Evolutionary conservation across 2,888 invertebrate genomes (phyloP).

Genomic region (Drosophila anomalata): DNA sequence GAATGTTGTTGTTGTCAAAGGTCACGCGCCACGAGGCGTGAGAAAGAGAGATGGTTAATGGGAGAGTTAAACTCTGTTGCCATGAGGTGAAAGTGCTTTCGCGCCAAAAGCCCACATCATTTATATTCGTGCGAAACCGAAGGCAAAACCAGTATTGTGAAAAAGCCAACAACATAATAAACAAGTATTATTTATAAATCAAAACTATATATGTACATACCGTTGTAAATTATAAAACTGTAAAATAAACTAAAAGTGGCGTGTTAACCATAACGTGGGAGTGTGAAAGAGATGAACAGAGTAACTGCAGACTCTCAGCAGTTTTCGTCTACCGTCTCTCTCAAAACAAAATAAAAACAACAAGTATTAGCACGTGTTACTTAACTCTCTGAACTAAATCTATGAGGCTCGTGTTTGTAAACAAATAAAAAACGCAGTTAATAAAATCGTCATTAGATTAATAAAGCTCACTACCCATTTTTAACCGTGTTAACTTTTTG

Average conservation of each 20-base stretch:
- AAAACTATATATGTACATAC: background rate
- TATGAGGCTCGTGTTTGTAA: constrained; percentile 3
- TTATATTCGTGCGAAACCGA: background rate
- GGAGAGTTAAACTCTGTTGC: background rate
- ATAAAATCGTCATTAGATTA: constrained; percentile 1
- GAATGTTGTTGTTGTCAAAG: constrained; percentile 38
- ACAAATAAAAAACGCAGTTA: constrained; percentile 11
- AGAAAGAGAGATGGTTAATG: constrained; percentile 1
- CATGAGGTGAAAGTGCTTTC: background rate
- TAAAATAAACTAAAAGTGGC: constrained; percentile 3
- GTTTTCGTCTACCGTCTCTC: constrained; percentile 12
- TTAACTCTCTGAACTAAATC: background rate
- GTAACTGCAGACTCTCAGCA: constrained; percentile 19
- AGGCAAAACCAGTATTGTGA: background rate
- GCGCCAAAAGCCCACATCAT: constrained; percentile 16
- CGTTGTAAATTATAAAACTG: background rate
- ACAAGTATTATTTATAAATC: background rate
- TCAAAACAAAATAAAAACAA: constrained; percentile 9
- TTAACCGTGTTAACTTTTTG: background rate
- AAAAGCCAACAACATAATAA: background rate
- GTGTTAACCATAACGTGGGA: background rate
- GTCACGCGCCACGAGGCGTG: constrained; percentile 41
- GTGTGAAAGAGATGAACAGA: constrained; percentile 30
- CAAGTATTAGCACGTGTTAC: constrained; percentile 31
- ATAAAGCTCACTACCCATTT: background rate